Evolutionary conservation across 1,140 invertebrate species (phyloP), one percentile per base, ranked within the genome.

Genomic region (Bombus superbus): DNA sequence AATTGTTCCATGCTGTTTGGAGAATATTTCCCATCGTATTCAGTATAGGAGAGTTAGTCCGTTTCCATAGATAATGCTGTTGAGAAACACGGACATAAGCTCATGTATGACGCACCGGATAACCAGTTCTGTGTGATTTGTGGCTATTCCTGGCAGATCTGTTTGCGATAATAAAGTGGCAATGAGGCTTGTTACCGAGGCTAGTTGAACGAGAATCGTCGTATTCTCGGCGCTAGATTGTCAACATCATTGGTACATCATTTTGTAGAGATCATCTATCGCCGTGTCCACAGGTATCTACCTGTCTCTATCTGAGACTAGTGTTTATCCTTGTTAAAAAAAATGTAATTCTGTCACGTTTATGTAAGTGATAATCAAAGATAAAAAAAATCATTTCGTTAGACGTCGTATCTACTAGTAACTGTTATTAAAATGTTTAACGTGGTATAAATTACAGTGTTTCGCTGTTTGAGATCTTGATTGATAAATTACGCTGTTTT

Each of bases 51-150:
- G 69, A 89, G 81, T 75, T 59, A 81, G 87, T 83, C 73, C 47
- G 66, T 88, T 82, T 59, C 77, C 66, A 79, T 88, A 77, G 78
- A 68, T 77, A 88, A 89, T 71, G 68, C 72, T 71, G 53, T 59
- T 42, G 74, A 81, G 83, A 86, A 88, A 90, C 87, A 85, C 82
- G 85, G 82, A 86, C 66, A 83, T 87, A 88, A 80, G 68, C 83
- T 83, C 72, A 53, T 40, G 83, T 87, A 86, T 91, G 87, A 90
- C 90, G 84, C 90, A 87, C 89, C 69, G 90, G 83, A 91, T 92
- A 92, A 92, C 92, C 92, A 92, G 92, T 92, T 92, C 86, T 87
- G 38, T 79, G 79, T 92, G 92, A 92, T 93, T 93, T 93, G 91
- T 92, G 82, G 88, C 88, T 92, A 91, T 91, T 91, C 91, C 88